Percentiles rank a stretch among this genome's conserved stretches.
phyloP scores from a whole-genome alignment of 2,888 invertebrate species.

The Luperina nickerlii region DNA sequence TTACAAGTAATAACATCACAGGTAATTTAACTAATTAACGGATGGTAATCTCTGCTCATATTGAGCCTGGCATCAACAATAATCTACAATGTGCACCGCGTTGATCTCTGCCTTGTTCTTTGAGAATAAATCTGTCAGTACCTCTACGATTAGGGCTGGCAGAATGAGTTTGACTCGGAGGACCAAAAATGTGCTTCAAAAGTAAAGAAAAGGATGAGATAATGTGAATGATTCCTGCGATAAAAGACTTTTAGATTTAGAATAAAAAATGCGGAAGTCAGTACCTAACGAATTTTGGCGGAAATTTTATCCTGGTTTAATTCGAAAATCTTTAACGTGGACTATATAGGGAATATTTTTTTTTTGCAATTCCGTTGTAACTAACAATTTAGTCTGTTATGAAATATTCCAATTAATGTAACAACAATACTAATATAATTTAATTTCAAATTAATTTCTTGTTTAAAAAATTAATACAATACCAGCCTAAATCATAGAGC shows the following conservation, averaged over 20 bases:
- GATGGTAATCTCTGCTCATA: slow-evolving; percentile 37
- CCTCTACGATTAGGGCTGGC: slow-evolving; percentile 44
- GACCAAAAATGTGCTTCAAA: background rate
- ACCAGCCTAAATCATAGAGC: background rate
- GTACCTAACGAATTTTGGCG: background rate
- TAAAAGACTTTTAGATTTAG: background rate
- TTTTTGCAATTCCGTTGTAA: too few relatives aligned
- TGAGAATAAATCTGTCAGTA: slow-evolving; percentile 58
- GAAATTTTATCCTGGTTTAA: background rate
- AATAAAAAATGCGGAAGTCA: background rate
- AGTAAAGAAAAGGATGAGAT: background rate
- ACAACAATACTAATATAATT: background rate
- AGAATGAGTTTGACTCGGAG: background rate
- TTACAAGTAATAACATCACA: slow-evolving; percentile 3
- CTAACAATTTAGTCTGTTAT: too few relatives aligned
- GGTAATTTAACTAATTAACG: slow-evolving; percentile 40
- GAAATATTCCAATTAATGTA: background rate
- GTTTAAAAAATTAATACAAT: too few relatives aligned
- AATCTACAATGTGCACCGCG: slow-evolving; percentile 33
- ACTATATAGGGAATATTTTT: too few relatives aligned
- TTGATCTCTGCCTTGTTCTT: slow-evolving; percentile 49
- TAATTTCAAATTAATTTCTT: too few relatives aligned
- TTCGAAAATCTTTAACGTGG: too few relatives aligned
- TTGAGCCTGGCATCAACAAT: slow-evolving; percentile 30
- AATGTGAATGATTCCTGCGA: background rate